phyloP scores from a whole-genome alignment of 2,888 invertebrate species.

The Cataglyphis albicans region DNA sequence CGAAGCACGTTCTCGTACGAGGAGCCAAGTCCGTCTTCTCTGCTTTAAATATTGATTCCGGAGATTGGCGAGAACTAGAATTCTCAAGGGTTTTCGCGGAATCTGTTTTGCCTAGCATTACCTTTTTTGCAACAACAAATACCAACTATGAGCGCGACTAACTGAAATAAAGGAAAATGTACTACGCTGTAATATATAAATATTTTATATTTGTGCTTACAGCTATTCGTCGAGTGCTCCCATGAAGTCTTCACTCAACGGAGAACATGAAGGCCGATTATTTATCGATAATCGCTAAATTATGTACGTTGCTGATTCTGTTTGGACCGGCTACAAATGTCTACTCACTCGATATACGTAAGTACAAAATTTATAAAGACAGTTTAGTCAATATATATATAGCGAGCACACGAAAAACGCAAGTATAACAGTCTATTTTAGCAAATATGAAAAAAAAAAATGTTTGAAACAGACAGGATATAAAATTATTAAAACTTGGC shows the following conservation, averaged over 20 bases:
- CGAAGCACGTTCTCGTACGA: slow-evolving; percentile 43
- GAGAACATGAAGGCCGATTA: slow-evolving; percentile 84
- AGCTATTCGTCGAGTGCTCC: slow-evolving; percentile 78
- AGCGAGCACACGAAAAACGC: background rate
- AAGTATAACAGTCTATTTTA: background rate
- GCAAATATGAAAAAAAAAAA: background rate
- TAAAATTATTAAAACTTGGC: background rate
- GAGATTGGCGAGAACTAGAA: slow-evolving; percentile 41
- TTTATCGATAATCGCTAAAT: slow-evolving; percentile 79
- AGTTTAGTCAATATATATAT: background rate
- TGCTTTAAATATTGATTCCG: slow-evolving; percentile 55
- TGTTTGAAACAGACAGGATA: background rate
- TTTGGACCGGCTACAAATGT: slow-evolving; percentile 77
- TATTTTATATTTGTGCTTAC: slow-evolving; percentile 61
- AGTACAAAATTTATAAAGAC: slow-evolving; percentile 68
- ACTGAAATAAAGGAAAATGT: background rate
- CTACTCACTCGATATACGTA: slow-evolving; percentile 81
- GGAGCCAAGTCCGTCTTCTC: slow-evolving; percentile 43
- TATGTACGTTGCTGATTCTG: slow-evolving; percentile 78
- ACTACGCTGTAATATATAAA: slow-evolving; percentile 7
- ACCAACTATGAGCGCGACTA: background rate
- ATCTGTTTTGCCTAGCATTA: slow-evolving; percentile 7
- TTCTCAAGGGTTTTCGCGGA: slow-evolving; percentile 24
- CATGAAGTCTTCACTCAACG: slow-evolving; percentile 80
- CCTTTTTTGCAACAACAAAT: background rate